phyloP scores from a whole-genome alignment of 2,797 vertebrate species.

The Austrolebias charrua region DNA sequence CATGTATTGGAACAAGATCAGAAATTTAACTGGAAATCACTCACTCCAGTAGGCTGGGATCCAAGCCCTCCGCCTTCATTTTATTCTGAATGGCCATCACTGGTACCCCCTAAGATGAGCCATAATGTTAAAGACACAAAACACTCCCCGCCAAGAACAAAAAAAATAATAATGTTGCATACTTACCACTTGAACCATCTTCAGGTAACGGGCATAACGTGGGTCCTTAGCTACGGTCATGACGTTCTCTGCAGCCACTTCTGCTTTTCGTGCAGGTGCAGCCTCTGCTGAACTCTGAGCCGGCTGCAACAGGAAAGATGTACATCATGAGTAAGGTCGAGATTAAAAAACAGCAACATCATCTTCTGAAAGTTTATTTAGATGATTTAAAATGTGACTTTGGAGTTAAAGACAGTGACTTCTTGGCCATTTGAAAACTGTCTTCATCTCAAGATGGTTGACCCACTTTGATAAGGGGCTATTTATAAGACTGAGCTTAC shows the following conservation, averaged over 20 bases:
- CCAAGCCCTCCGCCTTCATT: constrained; percentile 93
- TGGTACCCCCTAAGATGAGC: constrained; percentile 88
- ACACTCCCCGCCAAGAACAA: neutral
- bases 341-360: neutral
- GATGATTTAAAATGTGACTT: neutral
- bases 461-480: too few relatives aligned
- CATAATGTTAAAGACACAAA: neutral
- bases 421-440: too few relatives aligned
- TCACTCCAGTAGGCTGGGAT: constrained; percentile 95
- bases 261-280: constrained; percentile 73
- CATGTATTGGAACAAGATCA: neutral
- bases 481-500: too few relatives aligned
- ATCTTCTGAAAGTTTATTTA: neutral
- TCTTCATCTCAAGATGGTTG: too few relatives aligned
- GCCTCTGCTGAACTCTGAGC: constrained; percentile 73
- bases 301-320: constrained; percentile 37
- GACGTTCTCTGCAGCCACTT: constrained; percentile 78
- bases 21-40: constrained; percentile 39
- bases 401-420: too few relatives aligned
- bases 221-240: constrained; percentile 94
- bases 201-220: constrained; percentile 93
- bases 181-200: constrained; percentile 99
- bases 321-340: neutral
- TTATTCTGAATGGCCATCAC: constrained; percentile 98
- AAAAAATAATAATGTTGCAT: neutral